Evolutionary conservation across 2,888 invertebrate species (phyloP).

Genomic region (Archaeoteleia sp.): DNA sequence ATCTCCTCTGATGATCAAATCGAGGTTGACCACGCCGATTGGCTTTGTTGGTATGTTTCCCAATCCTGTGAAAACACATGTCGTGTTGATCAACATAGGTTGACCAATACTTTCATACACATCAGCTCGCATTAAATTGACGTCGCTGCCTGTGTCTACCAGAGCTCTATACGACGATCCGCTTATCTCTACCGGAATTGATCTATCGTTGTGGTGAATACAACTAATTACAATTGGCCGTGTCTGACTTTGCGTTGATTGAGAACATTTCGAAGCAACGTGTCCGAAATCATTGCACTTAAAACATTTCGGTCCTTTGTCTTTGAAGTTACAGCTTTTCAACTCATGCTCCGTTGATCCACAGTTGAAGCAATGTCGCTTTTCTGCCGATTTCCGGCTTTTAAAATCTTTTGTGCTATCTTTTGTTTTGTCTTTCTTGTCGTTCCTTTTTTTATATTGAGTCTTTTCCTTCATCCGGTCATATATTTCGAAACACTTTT

Average conservation of each 20-base stretch:
- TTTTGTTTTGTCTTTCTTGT: neutral
- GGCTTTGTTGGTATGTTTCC: conserved; percentile 14
- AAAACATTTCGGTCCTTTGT: conserved; percentile 52
- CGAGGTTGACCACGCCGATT: neutral
- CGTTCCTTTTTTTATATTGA: no score
- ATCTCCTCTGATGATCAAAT: conserved; percentile 11
- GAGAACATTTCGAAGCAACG: conserved; percentile 11
- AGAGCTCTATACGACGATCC: conserved; percentile 15
- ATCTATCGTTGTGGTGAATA: neutral
- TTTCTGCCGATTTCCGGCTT: neutral
- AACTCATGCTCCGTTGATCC: conserved; percentile 31
- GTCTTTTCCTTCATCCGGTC: no score
- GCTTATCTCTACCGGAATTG: conserved; percentile 8
- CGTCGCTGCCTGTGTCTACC: conserved; percentile 41
- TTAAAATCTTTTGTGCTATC: neutral
- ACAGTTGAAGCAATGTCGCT: conserved; percentile 40
- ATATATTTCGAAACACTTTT: no score
- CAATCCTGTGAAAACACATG: conserved; percentile 1
- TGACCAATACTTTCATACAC: conserved; percentile 20
- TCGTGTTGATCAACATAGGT: conserved; percentile 3
- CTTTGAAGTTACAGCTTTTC: conserved; percentile 20
- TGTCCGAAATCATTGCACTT: conserved; percentile 53
- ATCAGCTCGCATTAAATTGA: conserved; percentile 22
- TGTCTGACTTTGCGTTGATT: neutral
- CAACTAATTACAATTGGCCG: no score